Evolutionary conservation across 1,140 invertebrate species (phyloP).

Genomic region (Odontomachus brunneus): DNA sequence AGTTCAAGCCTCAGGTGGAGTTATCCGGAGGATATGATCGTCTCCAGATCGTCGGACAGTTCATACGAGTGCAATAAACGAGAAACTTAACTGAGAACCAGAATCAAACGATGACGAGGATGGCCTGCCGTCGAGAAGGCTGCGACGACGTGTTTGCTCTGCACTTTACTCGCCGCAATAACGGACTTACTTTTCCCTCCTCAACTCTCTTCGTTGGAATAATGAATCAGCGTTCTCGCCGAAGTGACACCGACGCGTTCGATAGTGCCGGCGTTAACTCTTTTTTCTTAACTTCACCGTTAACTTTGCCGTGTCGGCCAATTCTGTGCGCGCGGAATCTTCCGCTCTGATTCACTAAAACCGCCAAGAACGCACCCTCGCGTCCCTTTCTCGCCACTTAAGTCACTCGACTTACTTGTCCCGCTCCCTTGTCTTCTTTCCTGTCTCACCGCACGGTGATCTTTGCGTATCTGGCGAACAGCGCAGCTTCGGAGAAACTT

Average conservation of each 20-base stretch:
- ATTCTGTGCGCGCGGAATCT: neutral
- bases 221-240: conserved; percentile 10
- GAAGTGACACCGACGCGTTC: neutral
- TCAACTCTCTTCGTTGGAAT: neutral
- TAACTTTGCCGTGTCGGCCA: neutral
- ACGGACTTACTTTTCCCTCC: conserved; percentile 25
- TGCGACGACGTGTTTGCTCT: conserved; percentile 7
- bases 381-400: neutral
- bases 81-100: neutral
- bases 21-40: neutral
- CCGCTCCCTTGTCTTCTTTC: neutral
- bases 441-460: neutral
- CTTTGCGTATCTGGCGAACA: too few species aligned
- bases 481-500: too few species aligned
- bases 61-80: neutral
- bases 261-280: conserved; percentile 18
- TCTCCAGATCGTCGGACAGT: neutral
- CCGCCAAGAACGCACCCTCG: conserved; percentile 1
- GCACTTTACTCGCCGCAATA: neutral
- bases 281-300: conserved; percentile 19
- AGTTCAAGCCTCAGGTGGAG: neutral
- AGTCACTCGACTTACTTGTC: conserved; percentile 29
- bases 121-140: neutral
- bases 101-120: neutral
- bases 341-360: conserved; percentile 36